phyloP scores from a whole-genome alignment of 2,113 vertebrate species.

The Phrynocephalus versicolor region DNA sequence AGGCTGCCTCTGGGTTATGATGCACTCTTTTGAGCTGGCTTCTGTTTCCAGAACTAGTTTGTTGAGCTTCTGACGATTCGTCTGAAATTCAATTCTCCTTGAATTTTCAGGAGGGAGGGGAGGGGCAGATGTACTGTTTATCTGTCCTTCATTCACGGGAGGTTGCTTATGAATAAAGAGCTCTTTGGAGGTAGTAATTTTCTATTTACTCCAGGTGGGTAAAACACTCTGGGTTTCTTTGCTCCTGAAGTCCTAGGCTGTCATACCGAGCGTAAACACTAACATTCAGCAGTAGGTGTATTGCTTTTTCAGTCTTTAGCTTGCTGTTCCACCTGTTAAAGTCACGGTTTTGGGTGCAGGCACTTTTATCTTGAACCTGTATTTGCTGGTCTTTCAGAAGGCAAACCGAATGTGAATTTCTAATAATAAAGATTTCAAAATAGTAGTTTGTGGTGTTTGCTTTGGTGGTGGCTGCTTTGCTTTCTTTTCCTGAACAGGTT shows the following conservation, averaged over 20 bases:
- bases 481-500: background rate
- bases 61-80: too few species aligned
- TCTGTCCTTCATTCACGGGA: background rate
- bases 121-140: background rate
- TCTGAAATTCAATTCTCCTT: too few species aligned
- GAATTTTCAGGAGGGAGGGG: too few species aligned
- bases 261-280: too few species aligned
- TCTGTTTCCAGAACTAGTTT: background rate
- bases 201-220: background rate
- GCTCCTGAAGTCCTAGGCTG: background rate
- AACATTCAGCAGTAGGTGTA: background rate
- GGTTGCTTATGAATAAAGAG: background rate
- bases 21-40: background rate
- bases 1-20: background rate
- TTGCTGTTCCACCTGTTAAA: background rate
- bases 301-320: background rate
- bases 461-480: background rate
- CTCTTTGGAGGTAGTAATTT: conserved; percentile 10
- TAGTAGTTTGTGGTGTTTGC: background rate
- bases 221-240: background rate
- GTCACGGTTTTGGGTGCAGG: background rate
- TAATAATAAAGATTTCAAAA: conserved; percentile 77
- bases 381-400: background rate
- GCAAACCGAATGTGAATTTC: conserved; percentile 72
- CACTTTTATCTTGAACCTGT: background rate